Percentiles rank a stretch among this genome's conserved stretches.
Conservation (phyloP, 2,113 vertebrate genomes). For the Acrocephalus kingi region DNA sequence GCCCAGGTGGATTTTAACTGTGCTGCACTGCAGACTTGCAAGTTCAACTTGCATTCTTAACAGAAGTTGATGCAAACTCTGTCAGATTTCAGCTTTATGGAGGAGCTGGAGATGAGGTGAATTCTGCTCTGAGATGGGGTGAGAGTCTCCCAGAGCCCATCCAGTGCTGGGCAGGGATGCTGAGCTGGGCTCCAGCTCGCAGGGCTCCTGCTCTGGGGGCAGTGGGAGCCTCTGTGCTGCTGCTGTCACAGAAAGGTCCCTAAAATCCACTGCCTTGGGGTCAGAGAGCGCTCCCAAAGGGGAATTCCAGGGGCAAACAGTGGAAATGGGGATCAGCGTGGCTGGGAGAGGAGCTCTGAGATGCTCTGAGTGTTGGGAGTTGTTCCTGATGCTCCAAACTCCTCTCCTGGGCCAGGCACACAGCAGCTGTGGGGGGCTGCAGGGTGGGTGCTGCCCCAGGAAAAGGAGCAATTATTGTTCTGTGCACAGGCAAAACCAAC, state of each 20-base stretch:
- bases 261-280: not conserved
- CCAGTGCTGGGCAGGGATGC: not conserved
- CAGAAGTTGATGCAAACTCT: not conserved
- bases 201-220: not conserved
- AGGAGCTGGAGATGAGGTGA: not conserved
- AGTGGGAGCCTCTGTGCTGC: not conserved
- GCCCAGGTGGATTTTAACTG: not conserved
- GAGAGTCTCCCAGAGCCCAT: not conserved
- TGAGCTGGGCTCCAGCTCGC: not conserved
- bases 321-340: not conserved
- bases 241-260: not conserved
- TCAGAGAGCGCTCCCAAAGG: not conserved
- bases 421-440: not conserved
- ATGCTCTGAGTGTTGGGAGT: fast-evolving
- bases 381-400: fast-evolving
- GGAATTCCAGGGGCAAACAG: not conserved
- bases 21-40: not conserved
- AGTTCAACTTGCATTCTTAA: not conserved
- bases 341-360: not conserved
- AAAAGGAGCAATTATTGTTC: not conserved
- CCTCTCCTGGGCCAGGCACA: fast-evolving
- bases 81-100: not conserved
- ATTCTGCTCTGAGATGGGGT: not conserved
- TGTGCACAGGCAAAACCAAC: not conserved
- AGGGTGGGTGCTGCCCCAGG: not conserved